A percentile compares a stretch with the other conserved stretches of the same genome.
Evolutionary conservation across 1,140 invertebrate species (phyloP).

Genomic region (Zophobas morio): DNA sequence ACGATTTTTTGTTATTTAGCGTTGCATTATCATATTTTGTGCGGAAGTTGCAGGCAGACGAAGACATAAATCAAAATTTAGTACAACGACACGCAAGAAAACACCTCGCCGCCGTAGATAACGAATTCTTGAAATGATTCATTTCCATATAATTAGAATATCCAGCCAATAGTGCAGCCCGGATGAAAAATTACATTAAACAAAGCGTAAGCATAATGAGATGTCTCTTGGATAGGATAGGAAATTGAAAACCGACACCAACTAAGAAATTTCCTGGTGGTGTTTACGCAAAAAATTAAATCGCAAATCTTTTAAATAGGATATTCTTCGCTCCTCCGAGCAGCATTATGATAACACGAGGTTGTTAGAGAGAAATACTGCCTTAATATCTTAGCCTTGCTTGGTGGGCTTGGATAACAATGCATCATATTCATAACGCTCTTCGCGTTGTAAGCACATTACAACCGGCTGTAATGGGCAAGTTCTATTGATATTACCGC

Average conservation of each 20-base stretch:
- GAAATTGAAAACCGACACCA: conserved; percentile 55
- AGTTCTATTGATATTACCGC: conserved; percentile 60
- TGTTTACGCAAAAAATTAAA: conserved; percentile 59
- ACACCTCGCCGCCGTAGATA: conserved; percentile 43
- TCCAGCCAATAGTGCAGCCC: conserved; percentile 45
- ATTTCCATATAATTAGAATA: conserved; percentile 57
- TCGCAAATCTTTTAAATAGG: conserved; percentile 59
- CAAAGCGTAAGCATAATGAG: conserved; percentile 45
- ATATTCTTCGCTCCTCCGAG: conserved; percentile 50
- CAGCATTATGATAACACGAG: conserved; percentile 61
- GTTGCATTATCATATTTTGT: conserved; percentile 45
- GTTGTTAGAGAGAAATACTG: conserved; percentile 63
- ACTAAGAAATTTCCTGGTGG: conserved; percentile 46
- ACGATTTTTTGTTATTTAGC: conserved; percentile 30
- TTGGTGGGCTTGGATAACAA: conserved; percentile 60
- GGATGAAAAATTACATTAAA: conserved; percentile 50
- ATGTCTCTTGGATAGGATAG: conserved; percentile 40
- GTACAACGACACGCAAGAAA: conserved; percentile 45
- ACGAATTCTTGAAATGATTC: conserved; percentile 53
- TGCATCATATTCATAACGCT: conserved; percentile 63
- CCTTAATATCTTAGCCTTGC: conserved; percentile 61
- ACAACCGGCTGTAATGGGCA: conserved; percentile 56
- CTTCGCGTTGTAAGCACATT: conserved; percentile 52
- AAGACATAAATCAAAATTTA: conserved; percentile 55
- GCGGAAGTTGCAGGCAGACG: conserved; percentile 35